Conservation (phyloP, 1,140 invertebrate genomes). For the Pseudoatta argentina region DNA sequence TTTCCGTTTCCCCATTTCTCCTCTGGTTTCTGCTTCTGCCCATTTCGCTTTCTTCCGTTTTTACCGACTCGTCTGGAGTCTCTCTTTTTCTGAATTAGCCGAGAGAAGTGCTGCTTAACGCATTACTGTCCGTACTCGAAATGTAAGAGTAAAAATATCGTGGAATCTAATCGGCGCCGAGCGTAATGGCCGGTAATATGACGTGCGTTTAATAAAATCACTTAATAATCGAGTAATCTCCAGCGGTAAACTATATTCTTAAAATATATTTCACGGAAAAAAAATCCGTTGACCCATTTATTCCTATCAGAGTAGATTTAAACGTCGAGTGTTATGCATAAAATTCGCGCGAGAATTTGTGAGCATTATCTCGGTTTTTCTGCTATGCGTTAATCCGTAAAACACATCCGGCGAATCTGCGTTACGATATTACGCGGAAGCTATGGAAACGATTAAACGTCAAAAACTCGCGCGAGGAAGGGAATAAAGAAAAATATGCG, state of each 20-base stretch:
- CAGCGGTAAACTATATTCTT: not conserved
- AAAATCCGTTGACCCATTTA: constrained; percentile 35
- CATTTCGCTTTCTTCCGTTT: constrained; percentile 25
- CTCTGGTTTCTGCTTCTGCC: not conserved
- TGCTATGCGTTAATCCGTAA: constrained; percentile 51
- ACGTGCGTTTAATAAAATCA: constrained; percentile 44
- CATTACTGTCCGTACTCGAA: constrained; percentile 48
- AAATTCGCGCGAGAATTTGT: constrained; percentile 49
- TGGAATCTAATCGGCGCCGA: constrained; percentile 24
- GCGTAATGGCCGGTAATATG: constrained; percentile 55
- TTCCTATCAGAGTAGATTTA: constrained; percentile 25
- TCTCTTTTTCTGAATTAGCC: constrained; percentile 48
- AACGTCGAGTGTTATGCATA: constrained; percentile 35
- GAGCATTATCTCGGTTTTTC: constrained; percentile 55
- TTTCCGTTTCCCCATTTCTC: constrained; percentile 21
- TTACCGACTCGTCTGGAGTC: constrained; percentile 1
- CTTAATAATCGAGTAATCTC: not conserved
- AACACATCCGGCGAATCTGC: constrained; percentile 45
- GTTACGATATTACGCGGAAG: constrained; percentile 47
- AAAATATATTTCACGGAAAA: not conserved
- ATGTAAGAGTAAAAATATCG: constrained; percentile 47
- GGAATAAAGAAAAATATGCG: constrained; percentile 39
- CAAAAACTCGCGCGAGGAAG: constrained; percentile 15
- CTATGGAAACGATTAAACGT: constrained; percentile 47
- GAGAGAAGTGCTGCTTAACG: constrained; percentile 50